Percentiles rank a stretch among this genome's conserved stretches.
Evolutionary conservation across 2,797 vertebrate genomes (phyloP).

Genomic region (Thunnus albacares): DNA sequence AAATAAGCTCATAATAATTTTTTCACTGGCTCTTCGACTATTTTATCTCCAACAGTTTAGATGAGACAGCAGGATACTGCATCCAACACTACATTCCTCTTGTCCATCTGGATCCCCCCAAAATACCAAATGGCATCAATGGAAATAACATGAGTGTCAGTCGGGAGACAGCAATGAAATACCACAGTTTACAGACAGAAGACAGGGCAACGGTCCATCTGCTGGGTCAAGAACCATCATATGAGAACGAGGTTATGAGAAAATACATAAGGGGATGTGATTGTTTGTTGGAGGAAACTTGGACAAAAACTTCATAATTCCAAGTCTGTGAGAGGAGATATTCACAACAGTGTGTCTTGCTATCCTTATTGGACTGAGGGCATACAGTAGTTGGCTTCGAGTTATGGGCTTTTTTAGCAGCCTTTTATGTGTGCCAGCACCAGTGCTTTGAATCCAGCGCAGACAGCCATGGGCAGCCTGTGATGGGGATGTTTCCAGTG

Average conservation of each 20-base stretch:
- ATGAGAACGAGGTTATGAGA: not conserved
- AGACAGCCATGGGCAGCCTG: conserved; percentile 49
- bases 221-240: conserved; percentile 1
- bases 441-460: conserved; percentile 46
- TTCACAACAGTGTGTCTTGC: not conserved
- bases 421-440: conserved; percentile 42
- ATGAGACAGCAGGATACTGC: too few relatives aligned
- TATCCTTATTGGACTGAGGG: conserved; percentile 24
- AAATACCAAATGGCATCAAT: conserved; percentile 33
- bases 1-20: too few relatives aligned
- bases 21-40: too few relatives aligned
- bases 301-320: conserved; percentile 10
- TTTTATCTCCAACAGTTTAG: too few relatives aligned
- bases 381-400: conserved; percentile 20
- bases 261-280: conserved; percentile 6
- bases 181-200: conserved; percentile 25
- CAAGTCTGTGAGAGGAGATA: conserved; percentile 2
- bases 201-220: conserved; percentile 2
- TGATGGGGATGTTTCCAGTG: conserved; percentile 32
- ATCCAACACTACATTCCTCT: too few relatives aligned
- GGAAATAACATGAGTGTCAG: conserved; percentile 50
- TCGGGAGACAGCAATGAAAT: conserved; percentile 37
- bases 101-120: too few relatives aligned
- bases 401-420: conserved; percentile 40
- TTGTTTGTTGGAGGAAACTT: conserved; percentile 31